phyloP scores from a whole-genome alignment of 2,113 vertebrate species.

The Pachypanchax playfairii region DNA sequence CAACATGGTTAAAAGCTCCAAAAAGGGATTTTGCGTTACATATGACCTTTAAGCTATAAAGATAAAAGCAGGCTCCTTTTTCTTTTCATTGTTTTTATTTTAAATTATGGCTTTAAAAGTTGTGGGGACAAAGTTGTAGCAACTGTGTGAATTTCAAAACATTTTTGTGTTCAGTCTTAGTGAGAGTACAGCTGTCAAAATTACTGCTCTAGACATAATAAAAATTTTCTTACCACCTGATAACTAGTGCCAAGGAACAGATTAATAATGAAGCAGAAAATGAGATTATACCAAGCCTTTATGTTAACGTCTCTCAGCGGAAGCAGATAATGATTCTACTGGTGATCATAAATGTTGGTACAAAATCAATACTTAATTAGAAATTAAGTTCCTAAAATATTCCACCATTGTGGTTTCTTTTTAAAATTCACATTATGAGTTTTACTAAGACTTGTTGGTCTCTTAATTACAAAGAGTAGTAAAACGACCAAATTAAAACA shows the following conservation, averaged over 20 bases:
- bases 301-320: conserved; percentile 65
- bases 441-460: conserved; percentile 21
- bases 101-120: too few species aligned
- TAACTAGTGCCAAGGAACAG: conserved; percentile 50
- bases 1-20: too few species aligned
- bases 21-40: too few species aligned
- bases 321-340: conserved; percentile 54
- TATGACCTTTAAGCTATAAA: too few species aligned
- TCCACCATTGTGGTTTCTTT: conserved; percentile 5
- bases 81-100: too few species aligned
- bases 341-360: conserved; percentile 45
- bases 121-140: too few species aligned
- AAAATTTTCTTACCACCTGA: conserved; percentile 43
- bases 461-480: conserved; percentile 1
- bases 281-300: conserved; percentile 65
- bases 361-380: conserved; percentile 44
- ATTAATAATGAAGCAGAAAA: conserved; percentile 74
- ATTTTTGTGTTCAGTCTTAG: conserved; percentile 11
- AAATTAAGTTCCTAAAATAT: conserved; percentile 33
- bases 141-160: too few species aligned
- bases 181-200: conserved; percentile 4
- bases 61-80: too few species aligned
- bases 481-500: background rate
- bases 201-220: conserved; percentile 36
- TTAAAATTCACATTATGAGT: conserved; percentile 18